phyloP scores from a whole-genome alignment of 2,797 vertebrate species.

The Tokudaia tokunoshimensis region DNA sequence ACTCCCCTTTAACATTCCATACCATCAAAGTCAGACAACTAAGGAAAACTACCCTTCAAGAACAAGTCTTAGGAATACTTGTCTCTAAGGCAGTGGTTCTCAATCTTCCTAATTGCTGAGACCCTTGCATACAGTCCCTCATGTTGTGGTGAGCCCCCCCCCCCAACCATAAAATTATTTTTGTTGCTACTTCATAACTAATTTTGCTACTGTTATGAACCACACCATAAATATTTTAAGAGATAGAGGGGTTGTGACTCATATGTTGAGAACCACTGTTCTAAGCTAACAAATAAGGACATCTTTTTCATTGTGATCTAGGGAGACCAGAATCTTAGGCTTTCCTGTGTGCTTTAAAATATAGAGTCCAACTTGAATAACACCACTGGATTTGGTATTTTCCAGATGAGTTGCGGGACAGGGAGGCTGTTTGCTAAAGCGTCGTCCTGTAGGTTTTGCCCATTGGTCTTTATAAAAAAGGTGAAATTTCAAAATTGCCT shows the following conservation, averaged over 20 bases:
- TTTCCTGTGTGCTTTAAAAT: background rate
- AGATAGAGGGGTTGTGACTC: too few species aligned
- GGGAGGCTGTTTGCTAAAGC: background rate
- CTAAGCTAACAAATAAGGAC: background rate
- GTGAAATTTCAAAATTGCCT: slow-evolving; percentile 41
- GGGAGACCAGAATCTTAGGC: slow-evolving; percentile 23
- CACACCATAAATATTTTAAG: background rate
- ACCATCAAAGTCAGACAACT: background rate
- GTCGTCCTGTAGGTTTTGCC: background rate
- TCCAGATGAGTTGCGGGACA: slow-evolving; percentile 38
- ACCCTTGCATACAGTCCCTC: background rate
- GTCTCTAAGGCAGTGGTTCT: background rate
- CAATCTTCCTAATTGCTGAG: background rate
- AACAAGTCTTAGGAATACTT: background rate
- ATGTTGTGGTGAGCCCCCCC: background rate
- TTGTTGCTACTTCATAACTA: background rate
- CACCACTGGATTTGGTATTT: background rate
- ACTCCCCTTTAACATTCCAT: background rate
- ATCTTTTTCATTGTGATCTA: background rate
- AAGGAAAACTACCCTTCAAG: background rate
- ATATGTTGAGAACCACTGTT: too few species aligned
- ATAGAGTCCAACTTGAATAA: background rate
- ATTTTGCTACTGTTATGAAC: background rate
- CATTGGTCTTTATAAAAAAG: background rate
- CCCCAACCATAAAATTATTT: background rate